A percentile compares a stretch with the other conserved stretches of the same genome.
phyloP scores from a whole-genome alignment of 1,140 invertebrate genomes.

The Nasonia giraulti region DNA sequence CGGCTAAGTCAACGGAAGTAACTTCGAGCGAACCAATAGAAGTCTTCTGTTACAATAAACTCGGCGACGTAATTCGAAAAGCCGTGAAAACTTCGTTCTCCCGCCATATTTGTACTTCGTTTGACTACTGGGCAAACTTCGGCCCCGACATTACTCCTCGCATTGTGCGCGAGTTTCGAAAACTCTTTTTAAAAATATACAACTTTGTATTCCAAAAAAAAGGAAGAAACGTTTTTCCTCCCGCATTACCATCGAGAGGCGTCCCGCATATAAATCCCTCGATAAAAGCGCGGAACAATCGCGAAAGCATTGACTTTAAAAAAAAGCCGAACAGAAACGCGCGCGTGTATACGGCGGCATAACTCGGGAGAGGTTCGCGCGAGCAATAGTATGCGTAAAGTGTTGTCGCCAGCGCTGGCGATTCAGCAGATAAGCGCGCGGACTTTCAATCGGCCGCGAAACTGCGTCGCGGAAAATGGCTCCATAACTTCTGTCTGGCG shows the following conservation, averaged over 20 bases:
- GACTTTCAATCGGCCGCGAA: slow-evolving; percentile 37
- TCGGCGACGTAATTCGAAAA: not conserved
- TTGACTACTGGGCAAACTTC: no score
- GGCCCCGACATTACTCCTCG: no score
- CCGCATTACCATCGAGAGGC: no score
- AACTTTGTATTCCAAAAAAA: no score
- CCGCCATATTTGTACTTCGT: not conserved
- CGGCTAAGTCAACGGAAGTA: not conserved
- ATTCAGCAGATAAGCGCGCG: slow-evolving; percentile 29
- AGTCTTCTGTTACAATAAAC: not conserved
- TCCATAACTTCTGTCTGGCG: slow-evolving; percentile 17
- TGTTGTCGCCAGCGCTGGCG: not conserved
- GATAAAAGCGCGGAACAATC: not conserved
- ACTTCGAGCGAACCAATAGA: not conserved
- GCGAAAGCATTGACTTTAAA: not conserved
- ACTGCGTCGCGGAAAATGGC: not conserved
- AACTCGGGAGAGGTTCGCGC: not conserved
- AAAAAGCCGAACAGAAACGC: not conserved
- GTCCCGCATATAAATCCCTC: no score
- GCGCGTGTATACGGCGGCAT: not conserved
- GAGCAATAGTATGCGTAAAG: slow-evolving; percentile 16
- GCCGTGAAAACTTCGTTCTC: not conserved
- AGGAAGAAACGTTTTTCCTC: no score
- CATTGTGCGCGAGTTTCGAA: no score
- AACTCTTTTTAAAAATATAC: no score